phyloP scores from a whole-genome alignment of 1,140 invertebrate species.

The Carposina sasakii region DNA sequence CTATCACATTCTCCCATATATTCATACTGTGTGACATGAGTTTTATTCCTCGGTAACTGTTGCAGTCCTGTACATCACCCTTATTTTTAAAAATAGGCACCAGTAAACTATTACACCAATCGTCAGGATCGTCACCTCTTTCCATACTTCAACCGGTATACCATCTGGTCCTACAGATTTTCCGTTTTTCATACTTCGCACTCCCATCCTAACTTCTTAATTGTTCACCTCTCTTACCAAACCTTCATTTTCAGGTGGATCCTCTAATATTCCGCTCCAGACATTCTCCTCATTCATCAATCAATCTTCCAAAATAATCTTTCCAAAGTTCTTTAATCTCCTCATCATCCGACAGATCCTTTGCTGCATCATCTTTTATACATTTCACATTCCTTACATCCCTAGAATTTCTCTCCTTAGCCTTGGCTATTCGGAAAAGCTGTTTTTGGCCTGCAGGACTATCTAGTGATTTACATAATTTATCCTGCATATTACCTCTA shows the following conservation, averaged over 20 bases:
- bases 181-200: slow-evolving; percentile 22
- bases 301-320: neutral
- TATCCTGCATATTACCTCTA: too few species aligned
- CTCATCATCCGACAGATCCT: neutral
- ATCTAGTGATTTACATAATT: slow-evolving; percentile 5
- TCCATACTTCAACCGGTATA: slow-evolving; percentile 29
- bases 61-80: slow-evolving; percentile 17
- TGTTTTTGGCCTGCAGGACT: slow-evolving; percentile 7
- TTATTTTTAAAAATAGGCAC: slow-evolving; percentile 25
- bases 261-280: slow-evolving; percentile 6
- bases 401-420: slow-evolving; percentile 13
- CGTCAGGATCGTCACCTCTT: slow-evolving; percentile 22
- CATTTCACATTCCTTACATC: slow-evolving; percentile 16
- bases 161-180: slow-evolving; percentile 20
- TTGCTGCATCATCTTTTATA: slow-evolving; percentile 11
- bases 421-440: slow-evolving; percentile 10
- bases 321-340: neutral
- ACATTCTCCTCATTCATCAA: slow-evolving; percentile 1
- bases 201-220: slow-evolving; percentile 11
- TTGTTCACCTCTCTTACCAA: slow-evolving; percentile 18
- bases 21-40: slow-evolving; percentile 28
- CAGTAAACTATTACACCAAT: slow-evolving; percentile 19
- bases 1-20: slow-evolving; percentile 19
- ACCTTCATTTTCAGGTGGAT: too few species aligned
- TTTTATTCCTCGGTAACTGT: slow-evolving; percentile 25